Conservation (phyloP, 2,888 invertebrate species). For the Zelleria hepariella region DNA sequence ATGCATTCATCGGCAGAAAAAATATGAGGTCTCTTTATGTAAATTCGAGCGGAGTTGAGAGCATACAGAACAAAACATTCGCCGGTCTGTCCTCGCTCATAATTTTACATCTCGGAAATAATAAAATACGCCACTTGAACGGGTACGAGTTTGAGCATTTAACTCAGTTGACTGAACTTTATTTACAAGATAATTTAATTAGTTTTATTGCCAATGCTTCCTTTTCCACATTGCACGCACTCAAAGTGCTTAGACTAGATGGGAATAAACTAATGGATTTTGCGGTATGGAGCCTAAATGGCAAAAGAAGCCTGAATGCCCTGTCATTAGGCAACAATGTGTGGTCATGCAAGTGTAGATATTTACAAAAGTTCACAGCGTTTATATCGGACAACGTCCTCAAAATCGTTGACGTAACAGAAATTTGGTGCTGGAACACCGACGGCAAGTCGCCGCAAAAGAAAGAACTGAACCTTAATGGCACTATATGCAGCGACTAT, state of each 20-base stretch:
- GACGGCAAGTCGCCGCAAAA: slow-evolving; percentile 78
- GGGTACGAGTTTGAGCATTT: slow-evolving; percentile 90
- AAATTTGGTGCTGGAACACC: slow-evolving; percentile 84
- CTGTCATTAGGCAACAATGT: slow-evolving; percentile 86
- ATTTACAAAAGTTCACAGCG: slow-evolving; percentile 84
- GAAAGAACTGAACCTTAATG: slow-evolving; percentile 85
- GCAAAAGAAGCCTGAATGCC: slow-evolving; percentile 77
- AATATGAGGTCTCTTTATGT: slow-evolving; percentile 89
- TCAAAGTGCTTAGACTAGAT: slow-evolving; percentile 84
- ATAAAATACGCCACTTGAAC: slow-evolving; percentile 82
- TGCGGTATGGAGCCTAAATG: slow-evolving; percentile 80
- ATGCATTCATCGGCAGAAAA: slow-evolving; percentile 92
- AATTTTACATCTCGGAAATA: slow-evolving; percentile 87
- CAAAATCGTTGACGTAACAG: slow-evolving; percentile 80
- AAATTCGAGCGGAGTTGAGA: slow-evolving; percentile 86
- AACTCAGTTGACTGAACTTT: slow-evolving; percentile 83
- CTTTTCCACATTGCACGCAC: slow-evolving; percentile 79
- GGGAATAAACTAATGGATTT: slow-evolving; percentile 86
- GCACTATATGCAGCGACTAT: slow-evolving; percentile 88
- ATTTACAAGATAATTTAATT: slow-evolving; percentile 88
- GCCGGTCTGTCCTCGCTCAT: slow-evolving; percentile 86
- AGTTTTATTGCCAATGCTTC: slow-evolving; percentile 83
- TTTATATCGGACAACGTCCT: slow-evolving; percentile 85
- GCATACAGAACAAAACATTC: slow-evolving; percentile 90
- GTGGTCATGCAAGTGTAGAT: slow-evolving; percentile 93